phyloP scores from a whole-genome alignment of 2,113 vertebrate species.

The Eretmochelys imbricata region DNA sequence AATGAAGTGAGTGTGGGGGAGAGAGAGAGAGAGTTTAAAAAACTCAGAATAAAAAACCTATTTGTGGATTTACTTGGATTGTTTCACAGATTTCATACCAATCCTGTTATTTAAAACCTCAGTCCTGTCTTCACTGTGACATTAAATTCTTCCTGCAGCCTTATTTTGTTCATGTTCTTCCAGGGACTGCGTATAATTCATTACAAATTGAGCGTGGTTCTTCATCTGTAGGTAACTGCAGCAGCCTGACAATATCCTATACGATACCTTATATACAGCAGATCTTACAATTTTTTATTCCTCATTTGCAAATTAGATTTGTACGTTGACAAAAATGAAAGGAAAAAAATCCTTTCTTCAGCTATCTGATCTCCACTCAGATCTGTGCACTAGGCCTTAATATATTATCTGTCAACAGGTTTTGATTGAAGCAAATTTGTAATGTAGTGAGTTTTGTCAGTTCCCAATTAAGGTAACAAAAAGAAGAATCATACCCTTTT shows the following conservation, averaged over 20 bases:
- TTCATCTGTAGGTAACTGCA: conserved; percentile 32
- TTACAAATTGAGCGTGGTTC: conserved; percentile 1
- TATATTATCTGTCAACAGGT: not conserved
- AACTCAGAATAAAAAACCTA: conserved; percentile 66
- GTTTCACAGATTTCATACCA: conserved; percentile 59
- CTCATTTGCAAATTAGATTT: conserved; percentile 42
- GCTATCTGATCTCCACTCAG: conserved; percentile 23
- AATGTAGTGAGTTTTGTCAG: conserved; percentile 64
- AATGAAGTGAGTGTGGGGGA: not conserved
- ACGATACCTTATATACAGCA: not conserved
- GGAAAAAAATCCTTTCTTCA: conserved; percentile 30
- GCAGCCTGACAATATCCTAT: not conserved
- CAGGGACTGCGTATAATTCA: not conserved
- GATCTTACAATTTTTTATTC: conserved; percentile 25
- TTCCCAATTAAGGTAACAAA: conserved; percentile 54
- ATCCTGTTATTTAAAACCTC: conserved; percentile 68
- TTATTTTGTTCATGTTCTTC: conserved; percentile 34
- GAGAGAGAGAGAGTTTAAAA: conserved; percentile 57
- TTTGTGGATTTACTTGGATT: conserved; percentile 67
- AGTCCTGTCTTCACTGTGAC: conserved; percentile 40
- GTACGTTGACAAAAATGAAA: conserved; percentile 44
- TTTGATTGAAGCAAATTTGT: conserved; percentile 49
- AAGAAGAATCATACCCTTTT: conserved; percentile 70
- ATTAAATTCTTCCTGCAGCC: conserved; percentile 61
- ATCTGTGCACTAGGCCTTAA: not conserved